Evolutionary conservation across 2,113 vertebrate species (phyloP).

Genomic region (Vanacampus margaritifer): DNA sequence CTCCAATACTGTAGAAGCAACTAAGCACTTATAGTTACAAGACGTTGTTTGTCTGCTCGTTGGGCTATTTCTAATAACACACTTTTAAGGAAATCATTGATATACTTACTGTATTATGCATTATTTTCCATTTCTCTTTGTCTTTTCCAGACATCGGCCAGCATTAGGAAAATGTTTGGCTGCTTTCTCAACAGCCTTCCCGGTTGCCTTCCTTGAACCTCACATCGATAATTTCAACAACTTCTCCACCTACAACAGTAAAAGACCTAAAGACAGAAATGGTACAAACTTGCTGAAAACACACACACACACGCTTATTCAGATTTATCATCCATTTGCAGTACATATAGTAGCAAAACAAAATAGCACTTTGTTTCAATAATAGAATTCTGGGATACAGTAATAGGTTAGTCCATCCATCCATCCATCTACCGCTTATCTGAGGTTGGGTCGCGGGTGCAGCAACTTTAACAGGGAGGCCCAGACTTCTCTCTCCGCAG

Average conservation of each 20-base stretch:
- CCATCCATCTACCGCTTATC: too few species aligned
- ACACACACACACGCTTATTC: too few species aligned
- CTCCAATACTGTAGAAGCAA: too few species aligned
- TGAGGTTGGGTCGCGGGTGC: too few species aligned
- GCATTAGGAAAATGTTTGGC: slow-evolving; percentile 90
- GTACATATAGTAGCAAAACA: too few species aligned
- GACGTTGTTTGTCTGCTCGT: background rate
- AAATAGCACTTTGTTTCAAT: too few species aligned
- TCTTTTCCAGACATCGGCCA: slow-evolving; percentile 81
- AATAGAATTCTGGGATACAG: too few species aligned
- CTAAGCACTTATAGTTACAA: background rate
- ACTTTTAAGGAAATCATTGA: background rate
- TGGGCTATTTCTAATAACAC: background rate
- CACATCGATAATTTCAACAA: slow-evolving; percentile 86
- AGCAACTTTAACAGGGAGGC: too few species aligned
- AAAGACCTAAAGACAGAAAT: slow-evolving; percentile 78
- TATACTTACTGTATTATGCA: too few species aligned
- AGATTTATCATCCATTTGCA: too few species aligned
- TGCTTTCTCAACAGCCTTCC: slow-evolving; percentile 89
- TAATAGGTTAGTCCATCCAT: too few species aligned
- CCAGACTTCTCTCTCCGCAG: too few species aligned
- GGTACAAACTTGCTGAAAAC: slow-evolving; percentile 59
- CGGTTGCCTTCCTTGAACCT: slow-evolving; percentile 92
- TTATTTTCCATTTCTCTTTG: background rate
- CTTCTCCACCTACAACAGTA: slow-evolving; percentile 90